Percentiles rank a stretch among this genome's conserved stretches.
phyloP scores from a whole-genome alignment of 2,888 invertebrate genomes.

The Sphaerophoria rueppellii region DNA sequence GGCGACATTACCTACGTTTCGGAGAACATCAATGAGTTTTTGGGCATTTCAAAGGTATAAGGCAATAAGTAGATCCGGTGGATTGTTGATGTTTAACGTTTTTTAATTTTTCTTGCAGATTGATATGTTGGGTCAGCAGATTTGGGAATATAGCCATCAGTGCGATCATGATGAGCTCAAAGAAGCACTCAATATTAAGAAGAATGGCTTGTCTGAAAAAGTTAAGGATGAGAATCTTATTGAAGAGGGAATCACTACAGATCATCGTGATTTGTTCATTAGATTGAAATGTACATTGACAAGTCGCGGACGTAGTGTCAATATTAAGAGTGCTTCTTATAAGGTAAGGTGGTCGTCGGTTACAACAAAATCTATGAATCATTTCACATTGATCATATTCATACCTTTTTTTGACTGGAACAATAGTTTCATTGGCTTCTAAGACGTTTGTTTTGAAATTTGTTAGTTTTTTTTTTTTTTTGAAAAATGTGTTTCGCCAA shows the following conservation, averaged over 20 bases:
- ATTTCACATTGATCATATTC: too few relatives aligned
- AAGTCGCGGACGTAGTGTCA: slow-evolving; percentile 96
- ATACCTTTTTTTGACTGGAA: too few relatives aligned
- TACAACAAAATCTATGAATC: too few relatives aligned
- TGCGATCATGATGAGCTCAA: slow-evolving; percentile 97
- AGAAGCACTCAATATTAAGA: slow-evolving; percentile 84
- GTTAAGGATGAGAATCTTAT: slow-evolving; percentile 78
- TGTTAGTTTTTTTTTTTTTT: too few relatives aligned
- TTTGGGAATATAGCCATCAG: slow-evolving; percentile 96
- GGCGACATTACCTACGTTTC: slow-evolving; percentile 97
- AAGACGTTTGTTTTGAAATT: too few relatives aligned
- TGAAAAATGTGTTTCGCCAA: too few relatives aligned
- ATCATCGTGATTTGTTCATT: slow-evolving; percentile 81
- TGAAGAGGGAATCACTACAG: slow-evolving; percentile 78
- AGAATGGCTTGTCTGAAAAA: slow-evolving; percentile 77
- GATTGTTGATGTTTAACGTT: not conserved
- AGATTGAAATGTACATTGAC: slow-evolving; percentile 97
- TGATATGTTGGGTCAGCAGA: slow-evolving; percentile 96
- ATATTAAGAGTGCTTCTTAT: slow-evolving; percentile 96
- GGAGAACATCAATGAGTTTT: slow-evolving; percentile 93
- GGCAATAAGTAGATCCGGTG: slow-evolving; percentile 17
- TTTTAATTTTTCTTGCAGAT: slow-evolving; percentile 85
- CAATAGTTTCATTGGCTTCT: too few relatives aligned
- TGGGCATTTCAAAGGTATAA: slow-evolving; percentile 95
- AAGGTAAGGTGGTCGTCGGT: slow-evolving; percentile 86